Evolutionary conservation across 2,888 invertebrate species (phyloP).

Genomic region (Sycophila texana): DNA sequence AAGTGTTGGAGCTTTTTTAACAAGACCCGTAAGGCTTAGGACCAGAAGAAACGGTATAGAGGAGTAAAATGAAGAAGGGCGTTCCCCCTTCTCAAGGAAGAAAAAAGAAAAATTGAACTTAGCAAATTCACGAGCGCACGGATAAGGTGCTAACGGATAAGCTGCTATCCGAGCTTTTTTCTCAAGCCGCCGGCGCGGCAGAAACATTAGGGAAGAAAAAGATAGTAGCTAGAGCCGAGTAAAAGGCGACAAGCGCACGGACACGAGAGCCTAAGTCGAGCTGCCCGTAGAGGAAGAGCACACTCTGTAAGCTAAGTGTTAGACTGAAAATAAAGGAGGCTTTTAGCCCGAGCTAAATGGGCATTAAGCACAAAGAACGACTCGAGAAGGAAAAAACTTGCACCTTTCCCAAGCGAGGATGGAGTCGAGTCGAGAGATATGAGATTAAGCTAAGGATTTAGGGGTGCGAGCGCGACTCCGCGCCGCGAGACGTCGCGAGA

Average conservation of each 20-base stretch:
- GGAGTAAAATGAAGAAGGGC: too few relatives aligned
- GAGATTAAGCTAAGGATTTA: too few relatives aligned
- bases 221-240: neutral
- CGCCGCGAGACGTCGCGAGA: neutral
- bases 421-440: too few relatives aligned
- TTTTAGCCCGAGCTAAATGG: slow-evolving; percentile 37
- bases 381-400: slow-evolving; percentile 38
- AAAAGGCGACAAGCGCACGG: slow-evolving; percentile 29
- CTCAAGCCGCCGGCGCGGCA: too few relatives aligned
- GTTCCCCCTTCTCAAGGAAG: neutral
- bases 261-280: neutral
- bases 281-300: neutral
- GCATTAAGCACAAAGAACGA: slow-evolving; percentile 31
- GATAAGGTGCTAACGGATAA: neutral
- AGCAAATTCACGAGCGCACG: neutral
- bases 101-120: neutral
- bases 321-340: slow-evolving; percentile 36
- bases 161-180: too few relatives aligned
- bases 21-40: neutral
- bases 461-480: too few relatives aligned
- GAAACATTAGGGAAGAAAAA: neutral
- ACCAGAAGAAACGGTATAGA: too few relatives aligned
- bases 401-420: too few relatives aligned
- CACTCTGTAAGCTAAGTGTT: neutral
- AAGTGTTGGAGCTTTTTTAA: neutral